Conservation (phyloP, 2,797 vertebrate species). For the Cirrhinus molitorella region DNA sequence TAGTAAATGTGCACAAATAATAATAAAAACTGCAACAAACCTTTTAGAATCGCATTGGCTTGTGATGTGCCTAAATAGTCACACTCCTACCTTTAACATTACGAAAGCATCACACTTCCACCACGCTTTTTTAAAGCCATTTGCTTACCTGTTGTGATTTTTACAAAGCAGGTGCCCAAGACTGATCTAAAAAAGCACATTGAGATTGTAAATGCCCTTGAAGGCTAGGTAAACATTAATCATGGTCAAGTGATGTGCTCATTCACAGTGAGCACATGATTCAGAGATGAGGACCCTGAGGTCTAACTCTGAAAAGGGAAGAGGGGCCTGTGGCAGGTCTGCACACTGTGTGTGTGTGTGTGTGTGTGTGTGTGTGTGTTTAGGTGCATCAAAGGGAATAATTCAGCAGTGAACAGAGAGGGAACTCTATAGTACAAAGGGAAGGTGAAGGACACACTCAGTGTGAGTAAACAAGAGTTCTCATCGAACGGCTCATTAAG, state of each 20-base stretch:
- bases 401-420: constrained; percentile 70
- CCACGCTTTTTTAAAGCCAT: constrained; percentile 2
- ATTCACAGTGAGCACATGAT: constrained; percentile 16
- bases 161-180: neutral
- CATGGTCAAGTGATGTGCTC: neutral
- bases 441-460: constrained; percentile 65
- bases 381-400: constrained; percentile 78
- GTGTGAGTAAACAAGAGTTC: constrained; percentile 57
- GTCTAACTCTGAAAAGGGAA: constrained; percentile 1
- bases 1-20: no score
- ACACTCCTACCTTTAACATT: neutral
- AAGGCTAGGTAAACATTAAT: constrained; percentile 4
- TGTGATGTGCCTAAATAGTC: neutral
- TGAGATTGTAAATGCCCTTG: neutral
- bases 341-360: neutral
- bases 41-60: neutral
- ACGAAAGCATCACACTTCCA: neutral
- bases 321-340: neutral
- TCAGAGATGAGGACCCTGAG: constrained; percentile 11
- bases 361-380: constrained; percentile 25
- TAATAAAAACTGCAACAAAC: no score
- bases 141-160: neutral
- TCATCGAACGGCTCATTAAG: constrained; percentile 33
- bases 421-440: constrained; percentile 67
- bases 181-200: neutral